Evolutionary conservation across 1,140 invertebrate species (phyloP), one percentile per base, ranked within the genome.

Genomic region (Drosophila pachea): DNA sequence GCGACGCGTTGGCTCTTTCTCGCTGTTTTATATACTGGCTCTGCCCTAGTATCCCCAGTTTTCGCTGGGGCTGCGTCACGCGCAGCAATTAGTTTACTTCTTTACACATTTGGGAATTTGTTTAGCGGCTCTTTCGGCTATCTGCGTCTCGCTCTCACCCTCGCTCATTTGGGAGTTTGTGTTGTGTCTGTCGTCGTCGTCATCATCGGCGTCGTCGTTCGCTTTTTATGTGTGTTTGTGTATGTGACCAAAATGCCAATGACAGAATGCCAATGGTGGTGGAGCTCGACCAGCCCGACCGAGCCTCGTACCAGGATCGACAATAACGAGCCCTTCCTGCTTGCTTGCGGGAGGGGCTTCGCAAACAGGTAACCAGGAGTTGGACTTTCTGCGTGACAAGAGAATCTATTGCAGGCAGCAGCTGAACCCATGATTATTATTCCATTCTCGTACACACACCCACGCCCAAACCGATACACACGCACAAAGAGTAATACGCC

Each of bases 31-130:
- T 84, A 64, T 83, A 83, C 77, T 81, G 45, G 1, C 22, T 22
- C 35, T 45, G 50, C 32, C 61, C 74, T 59, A 40, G 54, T 32
- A 32, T 56, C 53, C 53, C 29, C 40, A 45, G 53, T 54, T 50
- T 79, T 61, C 45, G 58, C 67, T 84, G 78, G 79, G 29, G 78
- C 79, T 78, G 77, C 70, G 73, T 78, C 86, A 87, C 86, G 86
- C 82, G 73, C 86, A 74, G 78, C 86, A 88, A 88, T 88, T 88
- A 88, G 86, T 83, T 78, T 87, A 83, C 81, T 88, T 88, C 73
- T 88, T 88, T 88, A 78, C 76, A 78, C 84, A 75, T 81, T 81
- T 75, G 75, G 77, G 75, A 73, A 78, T 81, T 74, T 76, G 73
- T 73, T 76, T 73, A 73, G 69, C 70, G 65, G 63, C 67, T 71